phyloP scores from a whole-genome alignment of 2,888 invertebrate species.

The Cactoblastis cactorum region DNA sequence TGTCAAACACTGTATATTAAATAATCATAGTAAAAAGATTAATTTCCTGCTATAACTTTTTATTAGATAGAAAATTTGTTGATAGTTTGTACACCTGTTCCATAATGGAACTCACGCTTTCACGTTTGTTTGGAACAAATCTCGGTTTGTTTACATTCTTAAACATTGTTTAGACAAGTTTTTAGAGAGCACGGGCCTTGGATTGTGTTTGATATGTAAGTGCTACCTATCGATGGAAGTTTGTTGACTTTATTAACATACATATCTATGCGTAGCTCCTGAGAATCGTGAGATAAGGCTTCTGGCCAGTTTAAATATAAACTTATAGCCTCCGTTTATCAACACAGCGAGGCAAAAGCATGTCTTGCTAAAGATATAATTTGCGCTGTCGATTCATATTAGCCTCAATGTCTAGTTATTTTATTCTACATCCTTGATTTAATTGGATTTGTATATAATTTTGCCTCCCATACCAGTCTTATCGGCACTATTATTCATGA shows the following conservation, averaged over 20 bases:
- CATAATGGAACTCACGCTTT: constrained; percentile 19
- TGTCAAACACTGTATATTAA: too few relatives aligned
- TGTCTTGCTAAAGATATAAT: constrained; percentile 12
- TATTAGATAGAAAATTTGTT: too few relatives aligned
- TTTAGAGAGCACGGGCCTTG: constrained; percentile 31
- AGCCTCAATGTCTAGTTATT: constrained; percentile 3
- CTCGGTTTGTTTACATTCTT: constrained; percentile 32
- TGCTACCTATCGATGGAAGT: constrained; percentile 19
- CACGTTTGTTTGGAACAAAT: constrained; percentile 27
- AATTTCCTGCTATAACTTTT: too few relatives aligned
- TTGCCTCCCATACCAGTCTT: constrained; percentile 13
- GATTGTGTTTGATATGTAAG: constrained; percentile 24
- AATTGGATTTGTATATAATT: constrained; percentile 14
- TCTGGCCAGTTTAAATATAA: constrained; percentile 19
- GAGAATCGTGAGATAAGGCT: constrained; percentile 15
- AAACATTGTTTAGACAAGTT: constrained; percentile 30
- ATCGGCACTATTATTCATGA: background rate
- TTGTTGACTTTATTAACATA: constrained; percentile 19
- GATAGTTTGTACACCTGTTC: constrained; percentile 16
- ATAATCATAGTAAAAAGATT: too few relatives aligned
- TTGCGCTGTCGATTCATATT: constrained; percentile 11
- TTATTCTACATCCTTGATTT: constrained; percentile 11
- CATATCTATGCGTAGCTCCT: constrained; percentile 2
- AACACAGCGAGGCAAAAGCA: constrained; percentile 11
- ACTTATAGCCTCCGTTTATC: constrained; percentile 20